Conservation (phyloP, 2,888 invertebrate species). For the Exocentrus adspersus region DNA sequence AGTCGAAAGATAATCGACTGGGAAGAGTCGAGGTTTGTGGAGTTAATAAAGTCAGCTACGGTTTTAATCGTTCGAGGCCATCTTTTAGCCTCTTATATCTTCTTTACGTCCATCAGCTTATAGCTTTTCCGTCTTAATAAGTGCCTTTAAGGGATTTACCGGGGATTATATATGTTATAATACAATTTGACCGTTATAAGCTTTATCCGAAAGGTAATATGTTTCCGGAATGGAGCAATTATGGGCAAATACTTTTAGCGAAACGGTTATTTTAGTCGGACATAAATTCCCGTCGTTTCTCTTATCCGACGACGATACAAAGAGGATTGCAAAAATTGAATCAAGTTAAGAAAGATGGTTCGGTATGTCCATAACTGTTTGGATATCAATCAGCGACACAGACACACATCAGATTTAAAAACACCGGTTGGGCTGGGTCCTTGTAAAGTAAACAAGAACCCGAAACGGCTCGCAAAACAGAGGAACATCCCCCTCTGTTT, state of each 20-base stretch:
- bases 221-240: constrained; percentile 31
- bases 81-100: constrained; percentile 35
- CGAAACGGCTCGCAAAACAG: not conserved
- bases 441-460: constrained; percentile 17
- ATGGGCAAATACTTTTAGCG: not conserved
- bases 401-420: constrained; percentile 4
- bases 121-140: constrained; percentile 38
- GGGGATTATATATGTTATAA: constrained; percentile 23
- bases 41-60: constrained; percentile 55
- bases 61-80: constrained; percentile 53
- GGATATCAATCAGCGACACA: not conserved
- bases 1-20: constrained; percentile 31
- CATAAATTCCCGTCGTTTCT: constrained; percentile 4
- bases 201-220: constrained; percentile 33
- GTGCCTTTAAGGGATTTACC: constrained; percentile 33
- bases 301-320: not conserved
- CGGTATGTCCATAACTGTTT: too few relatives aligned
- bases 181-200: constrained; percentile 27
- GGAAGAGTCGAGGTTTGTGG: constrained; percentile 35
- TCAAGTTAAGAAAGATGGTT: too few relatives aligned
- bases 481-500: constrained; percentile 11
- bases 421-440: constrained; percentile 15
- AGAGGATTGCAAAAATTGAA: too few relatives aligned
- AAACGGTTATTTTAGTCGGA: constrained; percentile 14
- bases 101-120: constrained; percentile 41